Conservation (phyloP, 2,113 vertebrate species). For the Arenaria interpres region DNA sequence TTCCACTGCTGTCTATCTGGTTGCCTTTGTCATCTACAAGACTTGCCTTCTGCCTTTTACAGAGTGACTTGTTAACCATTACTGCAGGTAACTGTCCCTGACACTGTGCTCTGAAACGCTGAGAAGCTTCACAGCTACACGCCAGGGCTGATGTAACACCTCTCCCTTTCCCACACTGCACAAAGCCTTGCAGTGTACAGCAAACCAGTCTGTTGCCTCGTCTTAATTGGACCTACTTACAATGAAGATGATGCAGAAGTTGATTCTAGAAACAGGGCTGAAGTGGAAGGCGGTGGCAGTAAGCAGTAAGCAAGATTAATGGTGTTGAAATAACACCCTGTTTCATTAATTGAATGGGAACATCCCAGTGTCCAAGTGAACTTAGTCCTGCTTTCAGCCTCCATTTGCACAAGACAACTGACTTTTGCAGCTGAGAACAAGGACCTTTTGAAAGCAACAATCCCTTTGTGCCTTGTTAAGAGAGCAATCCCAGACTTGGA, state of each 20-base stretch:
- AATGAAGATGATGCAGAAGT: neutral
- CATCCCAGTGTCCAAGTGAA: conserved; percentile 53
- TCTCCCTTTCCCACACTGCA: neutral
- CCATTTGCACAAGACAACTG: conserved; percentile 52
- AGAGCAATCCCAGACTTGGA: conserved; percentile 59
- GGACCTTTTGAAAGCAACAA: conserved; percentile 70
- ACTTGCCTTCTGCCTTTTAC: conserved; percentile 41
- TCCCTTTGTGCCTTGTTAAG: conserved; percentile 79
- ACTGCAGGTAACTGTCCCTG: conserved; percentile 5
- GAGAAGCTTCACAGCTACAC: neutral
- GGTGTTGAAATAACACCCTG: neutral
- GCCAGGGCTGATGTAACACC: neutral
- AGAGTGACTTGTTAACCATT: neutral
- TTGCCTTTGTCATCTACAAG: conserved; percentile 40
- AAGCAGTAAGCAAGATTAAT: neutral
- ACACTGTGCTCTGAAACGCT: neutral
- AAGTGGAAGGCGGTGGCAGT: neutral
- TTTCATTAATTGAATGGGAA: conserved; percentile 39
- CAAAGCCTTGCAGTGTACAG: neutral
- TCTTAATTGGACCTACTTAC: neutral
- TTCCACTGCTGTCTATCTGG: conserved; percentile 1
- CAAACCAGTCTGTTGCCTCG: neutral
- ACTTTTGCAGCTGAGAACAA: conserved; percentile 49
- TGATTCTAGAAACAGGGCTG: neutral
- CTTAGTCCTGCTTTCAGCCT: conserved; percentile 25